Evolutionary conservation across 2,888 invertebrate species (phyloP).

Genomic region (Scaptomyza cyrtandrae): DNA sequence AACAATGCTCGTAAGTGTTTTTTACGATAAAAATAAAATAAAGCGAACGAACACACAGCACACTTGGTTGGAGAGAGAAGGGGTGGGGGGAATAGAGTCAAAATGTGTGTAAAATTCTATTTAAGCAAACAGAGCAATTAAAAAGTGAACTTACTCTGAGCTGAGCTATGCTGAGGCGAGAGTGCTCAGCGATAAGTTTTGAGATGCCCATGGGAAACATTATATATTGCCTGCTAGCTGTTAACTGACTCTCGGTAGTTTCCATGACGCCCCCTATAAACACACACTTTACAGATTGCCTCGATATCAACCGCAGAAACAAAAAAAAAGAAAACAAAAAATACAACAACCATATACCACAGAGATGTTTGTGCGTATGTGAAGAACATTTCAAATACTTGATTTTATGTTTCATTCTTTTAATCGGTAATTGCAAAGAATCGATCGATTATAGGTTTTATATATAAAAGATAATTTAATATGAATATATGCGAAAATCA

Average conservation of each 20-base stretch:
- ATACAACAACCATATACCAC: conserved; percentile 7
- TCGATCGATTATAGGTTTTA: no score
- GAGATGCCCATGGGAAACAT: conserved; percentile 55
- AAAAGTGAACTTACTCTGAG: conserved; percentile 30
- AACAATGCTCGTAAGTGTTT: conserved; percentile 69
- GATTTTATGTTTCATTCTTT: background rate
- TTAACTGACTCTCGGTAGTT: conserved; percentile 49
- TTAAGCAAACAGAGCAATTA: conserved; percentile 66
- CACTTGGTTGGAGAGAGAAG: background rate
- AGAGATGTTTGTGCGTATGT: background rate
- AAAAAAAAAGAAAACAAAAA: background rate
- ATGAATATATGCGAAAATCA: no score
- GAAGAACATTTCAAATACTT: background rate
- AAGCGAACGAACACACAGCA: background rate
- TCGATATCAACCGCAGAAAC: conserved; percentile 27
- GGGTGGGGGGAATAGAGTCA: background rate
- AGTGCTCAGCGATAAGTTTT: conserved; percentile 50
- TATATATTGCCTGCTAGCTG: conserved; percentile 34
- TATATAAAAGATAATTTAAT: no score
- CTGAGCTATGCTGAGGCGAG: background rate
- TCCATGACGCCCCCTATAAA: conserved; percentile 55
- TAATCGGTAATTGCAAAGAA: background rate
- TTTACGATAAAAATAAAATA: conserved; percentile 35
- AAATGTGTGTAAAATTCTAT: conserved; percentile 46
- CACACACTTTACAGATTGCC: conserved; percentile 34